A percentile compares a stretch with the other conserved stretches of the same genome.
These are phyloP conservation scores for Bujurquina vittata DNA, from an alignment of 2,113 vertebrate species.

Conservation along the genomic window DNA sequence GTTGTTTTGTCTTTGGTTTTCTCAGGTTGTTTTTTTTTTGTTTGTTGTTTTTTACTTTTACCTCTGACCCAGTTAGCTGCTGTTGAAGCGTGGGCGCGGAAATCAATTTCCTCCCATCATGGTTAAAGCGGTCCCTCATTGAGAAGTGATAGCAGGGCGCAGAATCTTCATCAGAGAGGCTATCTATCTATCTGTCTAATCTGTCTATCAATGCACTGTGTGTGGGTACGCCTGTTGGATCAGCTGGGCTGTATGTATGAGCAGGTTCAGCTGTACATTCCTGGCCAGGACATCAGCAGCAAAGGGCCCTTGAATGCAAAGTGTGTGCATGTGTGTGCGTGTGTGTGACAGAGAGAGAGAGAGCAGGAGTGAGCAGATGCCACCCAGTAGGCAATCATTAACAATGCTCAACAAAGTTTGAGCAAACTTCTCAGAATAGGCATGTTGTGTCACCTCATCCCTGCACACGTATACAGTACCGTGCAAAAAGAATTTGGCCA, in stretches of 20 bases:
- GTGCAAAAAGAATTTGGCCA: background rate
- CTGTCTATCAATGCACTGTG: too few relatives aligned
- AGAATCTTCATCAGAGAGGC: background rate
- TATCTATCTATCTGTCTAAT: too few relatives aligned
- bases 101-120: constrained; percentile 40
- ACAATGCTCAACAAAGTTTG: constrained; percentile 62
- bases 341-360: background rate
- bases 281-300: constrained; percentile 41
- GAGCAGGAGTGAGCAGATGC: constrained; percentile 9
- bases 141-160: background rate
- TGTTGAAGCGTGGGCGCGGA: background rate
- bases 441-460: background rate
- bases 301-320: constrained; percentile 49
- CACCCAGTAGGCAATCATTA: constrained; percentile 60
- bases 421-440: constrained; percentile 19
- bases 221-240: background rate
- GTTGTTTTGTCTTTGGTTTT: background rate
- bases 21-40: background rate
- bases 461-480: background rate
- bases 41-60: background rate
- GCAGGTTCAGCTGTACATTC: constrained; percentile 47
- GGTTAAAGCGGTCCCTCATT: background rate
- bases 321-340: constrained; percentile 30
- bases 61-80: constrained; percentile 28
- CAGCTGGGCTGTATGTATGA: constrained; percentile 37